Percentiles rank a stretch among this genome's conserved stretches.
phyloP scores from a whole-genome alignment of 2,888 invertebrate species.

The Cheilosia soror region DNA sequence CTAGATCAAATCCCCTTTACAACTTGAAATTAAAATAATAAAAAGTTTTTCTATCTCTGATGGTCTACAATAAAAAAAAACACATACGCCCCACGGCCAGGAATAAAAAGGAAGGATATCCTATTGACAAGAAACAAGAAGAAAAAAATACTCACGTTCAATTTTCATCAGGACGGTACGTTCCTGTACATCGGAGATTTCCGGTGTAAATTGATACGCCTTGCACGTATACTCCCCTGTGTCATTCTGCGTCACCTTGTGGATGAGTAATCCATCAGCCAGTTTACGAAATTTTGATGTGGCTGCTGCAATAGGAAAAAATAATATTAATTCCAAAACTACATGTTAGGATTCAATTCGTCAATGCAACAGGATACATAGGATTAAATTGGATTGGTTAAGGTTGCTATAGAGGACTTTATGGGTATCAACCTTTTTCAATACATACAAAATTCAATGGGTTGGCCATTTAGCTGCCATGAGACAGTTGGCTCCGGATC shows the following conservation, averaged over 20 bases:
- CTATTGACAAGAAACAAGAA: not conserved
- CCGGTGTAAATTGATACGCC: constrained; percentile 85
- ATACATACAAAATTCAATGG: constrained; percentile 78
- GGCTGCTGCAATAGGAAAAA: constrained; percentile 76
- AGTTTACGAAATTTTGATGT: constrained; percentile 84
- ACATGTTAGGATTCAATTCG: constrained; percentile 57
- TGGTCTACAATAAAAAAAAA: not conserved
- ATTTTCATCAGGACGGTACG: constrained; percentile 86
- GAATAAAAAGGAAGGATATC: not conserved
- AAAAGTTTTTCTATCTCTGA: not conserved
- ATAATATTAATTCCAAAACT: not conserved
- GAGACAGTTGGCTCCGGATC: constrained; percentile 84
- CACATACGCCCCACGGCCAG: not conserved
- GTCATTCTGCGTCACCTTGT: constrained; percentile 85
- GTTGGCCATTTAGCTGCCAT: constrained; percentile 84
- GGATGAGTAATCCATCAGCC: constrained; percentile 86
- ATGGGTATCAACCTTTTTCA: not conserved
- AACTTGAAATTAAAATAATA: constrained; percentile 1
- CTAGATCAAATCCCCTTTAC: constrained; percentile 7
- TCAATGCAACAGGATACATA: constrained; percentile 43
- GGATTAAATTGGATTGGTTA: constrained; percentile 27
- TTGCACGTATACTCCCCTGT: constrained; percentile 86
- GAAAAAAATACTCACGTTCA: constrained; percentile 85
- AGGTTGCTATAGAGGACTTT: not conserved
- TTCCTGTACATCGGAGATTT: constrained; percentile 85